Conservation (phyloP, 2,797 vertebrate genomes). For the Sarcoramphus papa region DNA sequence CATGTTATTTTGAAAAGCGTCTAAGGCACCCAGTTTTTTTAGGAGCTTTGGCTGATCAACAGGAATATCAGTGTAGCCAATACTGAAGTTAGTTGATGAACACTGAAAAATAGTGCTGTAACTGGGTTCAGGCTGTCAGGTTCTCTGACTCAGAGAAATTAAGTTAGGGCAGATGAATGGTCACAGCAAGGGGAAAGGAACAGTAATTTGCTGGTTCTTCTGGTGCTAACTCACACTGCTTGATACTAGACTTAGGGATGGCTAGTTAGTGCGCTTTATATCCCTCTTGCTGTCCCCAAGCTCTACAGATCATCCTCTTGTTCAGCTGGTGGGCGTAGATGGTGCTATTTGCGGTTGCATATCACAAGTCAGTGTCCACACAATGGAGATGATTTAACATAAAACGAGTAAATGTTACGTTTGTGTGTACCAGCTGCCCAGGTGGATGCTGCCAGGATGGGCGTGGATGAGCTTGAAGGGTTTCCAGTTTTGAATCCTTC, state of each 20-base stretch:
- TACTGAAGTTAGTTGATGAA: neutral
- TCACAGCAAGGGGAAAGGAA: neutral
- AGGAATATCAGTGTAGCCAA: neutral
- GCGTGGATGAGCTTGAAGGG: neutral
- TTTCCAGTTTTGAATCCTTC: neutral
- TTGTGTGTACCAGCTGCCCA: neutral
- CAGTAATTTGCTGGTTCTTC: neutral
- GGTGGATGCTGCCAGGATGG: neutral
- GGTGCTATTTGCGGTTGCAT: too few species aligned
- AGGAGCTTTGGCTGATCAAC: neutral
- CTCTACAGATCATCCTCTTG: neutral
- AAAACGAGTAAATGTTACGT: rapidly evolving
- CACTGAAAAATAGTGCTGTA: neutral
- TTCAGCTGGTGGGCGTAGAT: rapidly evolving
- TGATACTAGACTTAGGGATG: neutral
- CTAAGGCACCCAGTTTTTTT: neutral
- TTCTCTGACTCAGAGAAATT: neutral
- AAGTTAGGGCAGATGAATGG: neutral
- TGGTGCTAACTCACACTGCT: neutral
- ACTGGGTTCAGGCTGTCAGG: neutral
- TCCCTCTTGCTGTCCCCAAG: neutral
- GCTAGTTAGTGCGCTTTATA: rapidly evolving
- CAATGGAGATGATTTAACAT: neutral
- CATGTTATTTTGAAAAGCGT: neutral
- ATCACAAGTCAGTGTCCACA: too few species aligned